Evolutionary conservation across 2,113 vertebrate genomes (phyloP).

Genomic region (Vulpes ferrilata): DNA sequence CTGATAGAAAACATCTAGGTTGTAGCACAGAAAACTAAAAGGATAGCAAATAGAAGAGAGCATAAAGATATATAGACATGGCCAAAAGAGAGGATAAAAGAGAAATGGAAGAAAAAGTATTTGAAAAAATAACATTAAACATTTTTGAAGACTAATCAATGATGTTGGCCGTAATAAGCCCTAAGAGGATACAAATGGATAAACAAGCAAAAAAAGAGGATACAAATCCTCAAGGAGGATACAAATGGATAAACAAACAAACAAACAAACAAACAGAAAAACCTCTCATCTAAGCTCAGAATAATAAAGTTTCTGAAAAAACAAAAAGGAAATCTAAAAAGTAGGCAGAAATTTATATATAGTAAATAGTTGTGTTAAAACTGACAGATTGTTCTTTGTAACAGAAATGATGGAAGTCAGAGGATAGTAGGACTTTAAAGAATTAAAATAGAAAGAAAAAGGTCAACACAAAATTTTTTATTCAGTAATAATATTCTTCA

Average conservation of each 20-base stretch:
- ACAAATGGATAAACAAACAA: too few species aligned
- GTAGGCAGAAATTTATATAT: not conserved
- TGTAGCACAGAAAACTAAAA: not conserved
- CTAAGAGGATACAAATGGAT: not conserved
- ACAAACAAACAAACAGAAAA: not conserved
- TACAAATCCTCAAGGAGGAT: too few species aligned
- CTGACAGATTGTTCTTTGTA: not conserved
- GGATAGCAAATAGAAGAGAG: not conserved
- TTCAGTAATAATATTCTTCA: not conserved
- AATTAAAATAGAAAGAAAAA: conserved; percentile 29
- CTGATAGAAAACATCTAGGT: not conserved
- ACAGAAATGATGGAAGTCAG: not conserved
- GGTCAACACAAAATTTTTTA: not conserved
- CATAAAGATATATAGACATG: not conserved
- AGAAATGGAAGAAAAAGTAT: not conserved
- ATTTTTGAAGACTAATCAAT: not conserved
- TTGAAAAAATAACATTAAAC: not conserved
- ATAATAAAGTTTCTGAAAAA: not conserved
- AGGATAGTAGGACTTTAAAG: not conserved
- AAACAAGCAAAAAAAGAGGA: not conserved
- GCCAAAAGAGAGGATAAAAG: not conserved
- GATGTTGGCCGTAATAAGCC: not conserved
- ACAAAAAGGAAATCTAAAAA: not conserved
- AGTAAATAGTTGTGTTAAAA: conserved; percentile 23
- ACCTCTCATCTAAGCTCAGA: not conserved